Evolutionary conservation across 2,113 vertebrate genomes (phyloP), one percentile per base, ranked within the genome.

Genomic region (Isurus oxyrinchus): DNA sequence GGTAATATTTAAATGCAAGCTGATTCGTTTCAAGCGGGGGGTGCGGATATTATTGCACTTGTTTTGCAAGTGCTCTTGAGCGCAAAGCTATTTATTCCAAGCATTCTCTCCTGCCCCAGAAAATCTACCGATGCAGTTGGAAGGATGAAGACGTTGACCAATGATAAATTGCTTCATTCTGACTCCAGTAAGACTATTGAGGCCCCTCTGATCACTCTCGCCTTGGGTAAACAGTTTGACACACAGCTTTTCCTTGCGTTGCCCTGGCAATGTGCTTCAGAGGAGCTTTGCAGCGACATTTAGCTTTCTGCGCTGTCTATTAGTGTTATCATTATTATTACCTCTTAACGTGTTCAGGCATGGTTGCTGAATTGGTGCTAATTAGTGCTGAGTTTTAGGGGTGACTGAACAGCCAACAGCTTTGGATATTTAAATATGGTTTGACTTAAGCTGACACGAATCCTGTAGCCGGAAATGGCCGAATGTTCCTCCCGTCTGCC

Each of bases 181-280:
- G 19, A 40, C 81, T 44, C 40, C 81, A 84, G 81, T 49, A 49
- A 21, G 16, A 23, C 1, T 5, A 44, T 19, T 1, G n/a, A 44
- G 16, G 79, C 79, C n/a, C 14, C 79, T 81, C 5, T 6, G 40
- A 84, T 21, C 81, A 84, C n/a, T 44, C 81, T 84, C 40, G 1
- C 81, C 40, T 6, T 3, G 5, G 40, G 81, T 84, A 49, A 84
- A 84, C 16, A 49, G 81, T n/a, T 16, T 49, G 40, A 49, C 81
- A 84, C 40, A 84, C 40, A 84, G 81, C 81, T 49, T 84, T 6
- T 44, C 81, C 40, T 84, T 49, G 16, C 5, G 81, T 84, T 84
- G 81, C 81, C 72, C 81, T 84, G 81, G 81, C 81, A 40, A 84
- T 84, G 81, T 84, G 81, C 40, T 84, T 84, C 81, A 49, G 81